phyloP scores from a whole-genome alignment of 37 sponge, comb jelly and placozoan genomes.

The Halichondria panicea region DNA sequence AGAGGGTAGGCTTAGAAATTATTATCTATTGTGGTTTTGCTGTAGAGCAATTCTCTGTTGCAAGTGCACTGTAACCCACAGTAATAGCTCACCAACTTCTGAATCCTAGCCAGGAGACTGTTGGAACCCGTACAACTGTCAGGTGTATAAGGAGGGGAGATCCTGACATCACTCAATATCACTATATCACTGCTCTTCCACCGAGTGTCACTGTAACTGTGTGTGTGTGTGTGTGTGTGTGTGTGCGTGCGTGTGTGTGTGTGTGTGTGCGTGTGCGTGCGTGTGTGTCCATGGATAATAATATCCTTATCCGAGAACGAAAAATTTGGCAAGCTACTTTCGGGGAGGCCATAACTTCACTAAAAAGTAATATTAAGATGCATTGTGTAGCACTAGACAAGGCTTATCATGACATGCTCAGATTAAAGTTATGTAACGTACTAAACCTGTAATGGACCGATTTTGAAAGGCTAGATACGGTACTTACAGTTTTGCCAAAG shows the following conservation, averaged over 20 bases:
- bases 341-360: not conserved
- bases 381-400: too few species aligned
- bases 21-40: too few species aligned
- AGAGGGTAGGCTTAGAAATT: too few species aligned
- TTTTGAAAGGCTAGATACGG: too few species aligned
- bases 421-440: too few species aligned
- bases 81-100: constrained; percentile 22
- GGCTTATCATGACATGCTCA: too few species aligned
- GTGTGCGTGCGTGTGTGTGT: not conserved
- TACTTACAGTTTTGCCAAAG: constrained; percentile 48
- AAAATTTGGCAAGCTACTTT: not conserved
- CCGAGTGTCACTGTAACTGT: constrained; percentile 28
- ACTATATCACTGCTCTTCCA: constrained; percentile 51
- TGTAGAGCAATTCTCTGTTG: too few species aligned
- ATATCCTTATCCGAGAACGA: not conserved
- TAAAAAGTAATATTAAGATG: not conserved
- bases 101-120: not conserved
- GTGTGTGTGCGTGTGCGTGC: too few species aligned
- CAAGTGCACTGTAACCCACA: too few species aligned
- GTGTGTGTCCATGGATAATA: too few species aligned
- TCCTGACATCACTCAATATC: constrained; percentile 44
- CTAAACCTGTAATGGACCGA: too few species aligned
- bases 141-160: constrained; percentile 52
- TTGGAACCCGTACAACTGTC: constrained; percentile 21
- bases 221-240: not conserved